Percentiles rank a stretch among this genome's conserved stretches.
Conservation (phyloP, 2,797 vertebrate species). For the Emys orbicularis region DNA sequence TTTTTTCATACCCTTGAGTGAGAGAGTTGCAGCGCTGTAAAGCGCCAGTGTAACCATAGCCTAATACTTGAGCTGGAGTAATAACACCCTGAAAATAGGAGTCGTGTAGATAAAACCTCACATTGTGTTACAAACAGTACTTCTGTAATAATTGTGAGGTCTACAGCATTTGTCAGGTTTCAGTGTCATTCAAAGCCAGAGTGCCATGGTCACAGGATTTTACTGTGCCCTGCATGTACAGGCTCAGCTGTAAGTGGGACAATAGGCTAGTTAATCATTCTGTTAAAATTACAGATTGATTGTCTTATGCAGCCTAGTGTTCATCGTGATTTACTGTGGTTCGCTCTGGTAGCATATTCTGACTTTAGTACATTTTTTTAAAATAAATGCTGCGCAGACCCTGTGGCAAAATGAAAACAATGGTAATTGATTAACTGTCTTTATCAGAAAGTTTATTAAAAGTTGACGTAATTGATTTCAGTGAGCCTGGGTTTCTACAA, state of each 20-base stretch:
- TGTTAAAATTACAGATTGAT: not conserved
- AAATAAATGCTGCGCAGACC: slow-evolving; percentile 31
- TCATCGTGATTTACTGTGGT: slow-evolving; percentile 12
- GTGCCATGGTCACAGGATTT: not conserved
- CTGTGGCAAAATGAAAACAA: not conserved
- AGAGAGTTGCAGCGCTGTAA: no score
- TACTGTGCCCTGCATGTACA: not conserved
- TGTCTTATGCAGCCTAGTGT: not conserved
- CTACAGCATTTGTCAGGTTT: not conserved
- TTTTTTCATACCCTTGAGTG: no score
- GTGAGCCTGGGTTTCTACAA: not conserved
- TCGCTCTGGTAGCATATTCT: not conserved
- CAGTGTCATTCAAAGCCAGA: not conserved
- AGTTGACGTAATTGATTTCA: slow-evolving; percentile 41
- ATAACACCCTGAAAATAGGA: not conserved
- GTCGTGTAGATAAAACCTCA: not conserved
- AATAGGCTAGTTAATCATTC: not conserved
- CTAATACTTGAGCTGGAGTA: not conserved
- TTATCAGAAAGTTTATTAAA: slow-evolving; percentile 32
- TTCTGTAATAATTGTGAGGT: not conserved
- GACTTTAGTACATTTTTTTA: slow-evolving; percentile 23
- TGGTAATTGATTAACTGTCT: slow-evolving; percentile 41
- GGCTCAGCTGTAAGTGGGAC: not conserved
- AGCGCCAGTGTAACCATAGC: no score
- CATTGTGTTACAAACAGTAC: not conserved